Evolutionary conservation across 2,888 invertebrate genomes (phyloP), one percentile per base, ranked within the genome.

Genomic region (Agrochola litura): DNA sequence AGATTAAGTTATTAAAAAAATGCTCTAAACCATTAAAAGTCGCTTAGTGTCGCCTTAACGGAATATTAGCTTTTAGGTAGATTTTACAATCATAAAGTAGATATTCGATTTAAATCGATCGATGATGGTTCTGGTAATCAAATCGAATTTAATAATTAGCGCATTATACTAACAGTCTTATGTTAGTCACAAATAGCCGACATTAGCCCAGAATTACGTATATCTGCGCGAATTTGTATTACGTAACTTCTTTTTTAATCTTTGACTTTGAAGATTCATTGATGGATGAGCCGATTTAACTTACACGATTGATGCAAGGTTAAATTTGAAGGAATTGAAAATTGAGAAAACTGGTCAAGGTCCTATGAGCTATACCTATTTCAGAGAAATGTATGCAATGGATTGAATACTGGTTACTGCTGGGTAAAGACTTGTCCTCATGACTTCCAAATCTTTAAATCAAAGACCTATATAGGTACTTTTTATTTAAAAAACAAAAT

Each of bases 71-170:
- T 52, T 37, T 46, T 16, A 25, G 6, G 5, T 64, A 5, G 9
- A 56, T 58, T 67, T 56, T 19, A 37, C 16, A 46, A 19, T 52
- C 16, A 30, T 25, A 46, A 43, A 54, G 10, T 70, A 16, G 14
- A 6, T 37, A 30, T 60, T 67, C 54, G 46, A 81, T 68, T 82
- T 16, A 65, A 10, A 49, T 61, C 25, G 19, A 73, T 70, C 61
- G 43, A 67, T 65, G 69, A 63, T n/a, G 46, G 43, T 56, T 64
- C 61, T 25, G 9, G 25, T 66, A 76, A 66, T 74, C 46, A 72
- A 77, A 78, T 12, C 10, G 54, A 37, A 49, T 81, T 79, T 77
- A 75, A 83, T 68, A 25, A 75, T 75, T 67, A 30, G 25, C 65
- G 22, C 43, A 37, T 9, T 64, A 58, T n/a, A 58, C 64, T 37